Conservation (phyloP, 1,140 invertebrate genomes). For the Cyphomyrmex costatus region DNA sequence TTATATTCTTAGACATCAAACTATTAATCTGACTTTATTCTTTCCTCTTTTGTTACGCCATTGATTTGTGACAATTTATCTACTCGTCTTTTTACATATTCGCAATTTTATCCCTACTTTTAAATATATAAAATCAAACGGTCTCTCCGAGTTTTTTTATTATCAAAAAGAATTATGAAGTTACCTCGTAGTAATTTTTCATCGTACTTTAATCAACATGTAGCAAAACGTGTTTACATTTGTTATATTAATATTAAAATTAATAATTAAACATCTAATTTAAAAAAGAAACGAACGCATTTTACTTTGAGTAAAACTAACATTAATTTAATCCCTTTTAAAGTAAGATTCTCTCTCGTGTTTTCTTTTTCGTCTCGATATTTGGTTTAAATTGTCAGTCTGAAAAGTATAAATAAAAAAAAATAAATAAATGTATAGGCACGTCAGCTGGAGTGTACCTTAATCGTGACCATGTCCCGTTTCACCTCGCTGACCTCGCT, state of each 20-base stretch:
- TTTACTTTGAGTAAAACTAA: neutral
- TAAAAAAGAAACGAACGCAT: neutral
- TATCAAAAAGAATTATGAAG: neutral
- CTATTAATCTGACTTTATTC: neutral
- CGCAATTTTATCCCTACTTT: neutral
- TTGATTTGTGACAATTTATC: neutral
- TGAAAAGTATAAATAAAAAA: neutral
- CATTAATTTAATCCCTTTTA: neutral
- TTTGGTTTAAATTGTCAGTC: neutral
- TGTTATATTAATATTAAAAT: neutral
- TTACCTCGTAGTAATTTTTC: neutral
- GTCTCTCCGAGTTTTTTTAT: neutral
- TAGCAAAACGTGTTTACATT: neutral
- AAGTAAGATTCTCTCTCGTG: neutral
- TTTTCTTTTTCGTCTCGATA: neutral
- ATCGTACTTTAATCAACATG: neutral
- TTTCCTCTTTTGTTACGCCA: neutral
- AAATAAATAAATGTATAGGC: neutral
- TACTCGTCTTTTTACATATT: neutral
- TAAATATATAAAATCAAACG: neutral
- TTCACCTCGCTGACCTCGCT: conserved; percentile 96
- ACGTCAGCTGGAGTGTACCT: conserved; percentile 83
- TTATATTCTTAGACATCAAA: conserved; percentile 4
- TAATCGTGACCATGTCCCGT: conserved; percentile 97
- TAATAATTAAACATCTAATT: neutral